A percentile compares a stretch with the other conserved stretches of the same genome.
These are phyloP conservation scores for Bombus sylvicola DNA, from an alignment of 1,140 invertebrate species.

Conservation along the genomic window DNA sequence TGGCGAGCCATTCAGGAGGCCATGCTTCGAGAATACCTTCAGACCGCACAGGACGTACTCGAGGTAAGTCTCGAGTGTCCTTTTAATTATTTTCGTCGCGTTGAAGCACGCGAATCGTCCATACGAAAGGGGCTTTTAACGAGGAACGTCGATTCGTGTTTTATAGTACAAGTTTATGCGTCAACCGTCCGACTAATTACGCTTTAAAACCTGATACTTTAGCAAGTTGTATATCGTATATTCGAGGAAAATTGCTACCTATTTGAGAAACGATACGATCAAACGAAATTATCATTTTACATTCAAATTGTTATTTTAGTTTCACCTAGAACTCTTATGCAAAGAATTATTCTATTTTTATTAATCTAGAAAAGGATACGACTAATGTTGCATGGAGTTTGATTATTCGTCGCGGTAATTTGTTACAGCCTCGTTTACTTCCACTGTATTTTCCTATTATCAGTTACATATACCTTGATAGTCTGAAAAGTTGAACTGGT, in stretches of 20 bases:
- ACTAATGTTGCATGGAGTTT: not conserved
- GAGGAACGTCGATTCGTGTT: not conserved
- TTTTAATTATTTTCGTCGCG: not conserved
- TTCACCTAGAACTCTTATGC: not conserved
- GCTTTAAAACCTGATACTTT: not conserved
- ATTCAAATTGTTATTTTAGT: not conserved
- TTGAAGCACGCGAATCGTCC: not conserved
- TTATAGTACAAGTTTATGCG: not conserved
- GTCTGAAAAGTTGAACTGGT: too few relatives aligned
- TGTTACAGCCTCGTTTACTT: too few relatives aligned
- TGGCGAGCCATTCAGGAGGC: constrained; percentile 97
- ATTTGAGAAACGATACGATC: not conserved
- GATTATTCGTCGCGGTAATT: too few relatives aligned
- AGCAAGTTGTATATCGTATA: not conserved
- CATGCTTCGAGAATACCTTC: constrained; percentile 97
- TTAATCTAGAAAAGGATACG: not conserved
- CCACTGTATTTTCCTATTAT: too few relatives aligned
- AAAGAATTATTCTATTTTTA: not conserved
- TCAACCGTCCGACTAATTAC: constrained; percentile 11
- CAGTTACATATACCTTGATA: too few relatives aligned
- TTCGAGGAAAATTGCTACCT: not conserved
- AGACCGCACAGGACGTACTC: constrained; percentile 96
- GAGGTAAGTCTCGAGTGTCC: constrained; percentile 86
- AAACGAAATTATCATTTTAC: not conserved
- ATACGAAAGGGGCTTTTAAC: not conserved